A percentile compares a stretch with the other conserved stretches of the same genome.
Conservation (phyloP, 2,113 vertebrate species). For the Tretioscincus oriximinensis region DNA sequence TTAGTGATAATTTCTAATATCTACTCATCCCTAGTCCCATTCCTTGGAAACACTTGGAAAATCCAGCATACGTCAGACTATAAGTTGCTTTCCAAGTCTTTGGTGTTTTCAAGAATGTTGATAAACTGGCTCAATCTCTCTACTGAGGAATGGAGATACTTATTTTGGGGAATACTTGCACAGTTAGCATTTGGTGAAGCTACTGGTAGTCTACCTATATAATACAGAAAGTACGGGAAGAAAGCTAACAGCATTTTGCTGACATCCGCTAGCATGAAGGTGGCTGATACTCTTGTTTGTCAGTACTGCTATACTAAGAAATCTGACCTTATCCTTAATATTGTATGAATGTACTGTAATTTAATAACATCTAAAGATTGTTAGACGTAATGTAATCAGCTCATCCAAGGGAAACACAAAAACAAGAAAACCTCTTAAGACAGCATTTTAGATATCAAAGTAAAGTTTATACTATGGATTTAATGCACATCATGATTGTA, state of each 20-base stretch:
- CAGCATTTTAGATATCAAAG: background rate
- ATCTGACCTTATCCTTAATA: background rate
- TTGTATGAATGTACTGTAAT: constrained; percentile 2
- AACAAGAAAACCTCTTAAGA: background rate
- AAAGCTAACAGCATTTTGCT: background rate
- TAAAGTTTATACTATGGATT: background rate
- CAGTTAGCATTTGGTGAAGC: background rate
- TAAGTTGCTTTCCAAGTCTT: background rate
- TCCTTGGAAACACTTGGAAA: background rate
- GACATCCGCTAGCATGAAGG: background rate
- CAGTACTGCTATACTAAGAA: background rate
- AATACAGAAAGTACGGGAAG: background rate
- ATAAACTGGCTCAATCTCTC: background rate
- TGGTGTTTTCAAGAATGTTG: background rate
- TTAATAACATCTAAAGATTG: background rate
- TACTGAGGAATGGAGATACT: background rate
- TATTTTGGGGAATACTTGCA: background rate
- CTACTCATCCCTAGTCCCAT: background rate
- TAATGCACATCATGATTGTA: background rate
- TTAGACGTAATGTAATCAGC: background rate
- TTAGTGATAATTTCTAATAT: background rate
- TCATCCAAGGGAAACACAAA: background rate
- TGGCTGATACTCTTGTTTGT: constrained; percentile 2
- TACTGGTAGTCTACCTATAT: background rate
- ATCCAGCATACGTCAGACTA: background rate